phyloP scores from a whole-genome alignment of 2,113 vertebrate genomes.

The Catharus bicknelli region DNA sequence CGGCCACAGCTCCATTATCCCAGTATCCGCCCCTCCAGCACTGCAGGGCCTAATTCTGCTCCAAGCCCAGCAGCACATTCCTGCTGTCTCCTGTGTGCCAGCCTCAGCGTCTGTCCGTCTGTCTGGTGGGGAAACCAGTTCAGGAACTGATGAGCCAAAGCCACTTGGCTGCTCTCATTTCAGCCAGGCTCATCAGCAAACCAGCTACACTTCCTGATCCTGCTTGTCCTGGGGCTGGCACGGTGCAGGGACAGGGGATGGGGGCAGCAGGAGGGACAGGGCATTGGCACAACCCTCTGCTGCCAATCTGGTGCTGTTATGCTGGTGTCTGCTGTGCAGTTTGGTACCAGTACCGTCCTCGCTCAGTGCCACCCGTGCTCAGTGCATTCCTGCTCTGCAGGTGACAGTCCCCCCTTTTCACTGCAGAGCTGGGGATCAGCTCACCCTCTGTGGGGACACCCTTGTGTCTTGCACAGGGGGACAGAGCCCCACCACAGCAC shows the following conservation, averaged over 20 bases:
- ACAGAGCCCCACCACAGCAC: not conserved
- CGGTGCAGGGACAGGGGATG: accelerated
- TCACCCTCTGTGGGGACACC: not conserved
- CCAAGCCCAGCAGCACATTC: not conserved
- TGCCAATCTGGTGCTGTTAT: accelerated
- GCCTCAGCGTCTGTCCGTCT: not conserved
- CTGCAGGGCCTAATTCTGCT: not conserved
- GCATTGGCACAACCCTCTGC: not conserved
- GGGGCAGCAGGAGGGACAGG: no score
- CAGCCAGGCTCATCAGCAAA: not conserved
- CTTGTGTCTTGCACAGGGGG: accelerated
- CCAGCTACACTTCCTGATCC: accelerated
- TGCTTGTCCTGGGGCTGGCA: accelerated
- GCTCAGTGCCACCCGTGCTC: not conserved
- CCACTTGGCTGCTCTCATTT: not conserved
- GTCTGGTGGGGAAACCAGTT: constrained; percentile 30
- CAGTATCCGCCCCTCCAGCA: not conserved
- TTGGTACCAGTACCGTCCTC: accelerated
- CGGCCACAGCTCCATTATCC: not conserved
- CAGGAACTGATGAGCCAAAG: constrained; percentile 23
- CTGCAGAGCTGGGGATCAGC: accelerated
- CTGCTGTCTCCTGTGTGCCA: not conserved
- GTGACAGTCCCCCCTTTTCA: no score
- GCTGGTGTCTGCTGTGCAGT: accelerated
- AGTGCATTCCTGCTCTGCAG: not conserved